Evolutionary conservation across 2,797 vertebrate genomes (phyloP).

Genomic region (Poecilia picta): DNA sequence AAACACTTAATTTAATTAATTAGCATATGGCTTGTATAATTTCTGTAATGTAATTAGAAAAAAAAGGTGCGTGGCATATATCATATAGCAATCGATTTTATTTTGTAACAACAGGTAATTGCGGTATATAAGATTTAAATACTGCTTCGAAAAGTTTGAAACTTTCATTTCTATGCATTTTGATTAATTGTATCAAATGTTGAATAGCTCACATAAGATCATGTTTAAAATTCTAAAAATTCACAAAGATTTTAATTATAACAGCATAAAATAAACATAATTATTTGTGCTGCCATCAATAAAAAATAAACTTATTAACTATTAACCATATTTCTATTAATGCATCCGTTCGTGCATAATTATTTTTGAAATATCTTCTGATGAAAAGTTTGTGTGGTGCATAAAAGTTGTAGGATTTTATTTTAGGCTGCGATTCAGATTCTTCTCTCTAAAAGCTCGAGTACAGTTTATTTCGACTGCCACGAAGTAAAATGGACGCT

Average conservation of each 20-base stretch:
- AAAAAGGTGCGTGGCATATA: not conserved
- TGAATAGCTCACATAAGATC: not conserved
- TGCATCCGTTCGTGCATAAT: conserved; percentile 1
- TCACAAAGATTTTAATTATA: not conserved
- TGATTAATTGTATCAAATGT: conserved; percentile 8
- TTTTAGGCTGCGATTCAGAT: conserved; percentile 15
- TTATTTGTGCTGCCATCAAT: not conserved
- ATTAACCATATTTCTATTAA: not conserved
- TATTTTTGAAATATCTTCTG: conserved; percentile 5
- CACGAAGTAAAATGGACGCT: conserved; percentile 83
- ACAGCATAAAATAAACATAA: conserved; percentile 20
- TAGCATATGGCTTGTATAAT: not conserved
- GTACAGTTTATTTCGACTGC: conserved; percentile 55
- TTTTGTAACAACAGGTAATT: not conserved
- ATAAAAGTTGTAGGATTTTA: conserved; percentile 11
- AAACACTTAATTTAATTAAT: not conserved
- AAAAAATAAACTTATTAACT: conserved; percentile 15
- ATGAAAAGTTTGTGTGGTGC: conserved; percentile 23
- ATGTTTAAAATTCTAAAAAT: conserved; percentile 1
- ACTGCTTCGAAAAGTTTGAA: conserved; percentile 1
- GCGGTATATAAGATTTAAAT: conserved; percentile 8
- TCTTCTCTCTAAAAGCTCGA: conserved; percentile 36
- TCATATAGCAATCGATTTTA: not conserved
- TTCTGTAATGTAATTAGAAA: conserved; percentile 3
- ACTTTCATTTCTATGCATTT: not conserved